Conservation (phyloP, 2,113 vertebrate genomes). For the Serinus canaria region DNA sequence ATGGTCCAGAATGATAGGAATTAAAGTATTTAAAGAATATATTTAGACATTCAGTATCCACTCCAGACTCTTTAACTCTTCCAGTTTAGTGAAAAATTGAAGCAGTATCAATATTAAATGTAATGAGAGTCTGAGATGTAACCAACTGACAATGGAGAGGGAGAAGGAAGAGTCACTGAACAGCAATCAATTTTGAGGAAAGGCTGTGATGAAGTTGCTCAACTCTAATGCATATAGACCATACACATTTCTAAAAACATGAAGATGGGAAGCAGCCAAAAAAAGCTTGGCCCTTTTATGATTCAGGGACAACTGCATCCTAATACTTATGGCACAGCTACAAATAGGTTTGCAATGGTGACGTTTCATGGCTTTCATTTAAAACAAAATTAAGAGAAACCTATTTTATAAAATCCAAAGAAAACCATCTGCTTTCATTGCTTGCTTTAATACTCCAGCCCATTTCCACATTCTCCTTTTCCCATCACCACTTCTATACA, state of each 20-base stretch:
- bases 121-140: conserved; percentile 28
- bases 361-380: conserved; percentile 30
- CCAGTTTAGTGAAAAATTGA: conserved; percentile 41
- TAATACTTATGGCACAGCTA: not conserved
- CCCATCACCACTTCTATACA: not conserved
- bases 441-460: conserved; percentile 32
- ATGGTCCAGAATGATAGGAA: conserved; percentile 44
- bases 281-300: not conserved
- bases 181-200: conserved; percentile 6
- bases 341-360: conserved; percentile 28
- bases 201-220: not conserved
- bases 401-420: conserved; percentile 56
- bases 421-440: conserved; percentile 6
- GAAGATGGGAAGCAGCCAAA: not conserved
- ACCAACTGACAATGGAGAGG: not conserved
- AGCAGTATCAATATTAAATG: conserved; percentile 36
- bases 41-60: not conserved
- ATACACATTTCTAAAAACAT: not conserved
- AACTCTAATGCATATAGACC: not conserved
- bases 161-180: not conserved
- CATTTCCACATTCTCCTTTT: not conserved
- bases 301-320: conserved; percentile 1
- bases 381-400: conserved; percentile 49
- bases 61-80: conserved; percentile 18
- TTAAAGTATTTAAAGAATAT: conserved; percentile 41